phyloP scores from a whole-genome alignment of 2,888 invertebrate genomes.

The Helobdella robusta region DNA sequence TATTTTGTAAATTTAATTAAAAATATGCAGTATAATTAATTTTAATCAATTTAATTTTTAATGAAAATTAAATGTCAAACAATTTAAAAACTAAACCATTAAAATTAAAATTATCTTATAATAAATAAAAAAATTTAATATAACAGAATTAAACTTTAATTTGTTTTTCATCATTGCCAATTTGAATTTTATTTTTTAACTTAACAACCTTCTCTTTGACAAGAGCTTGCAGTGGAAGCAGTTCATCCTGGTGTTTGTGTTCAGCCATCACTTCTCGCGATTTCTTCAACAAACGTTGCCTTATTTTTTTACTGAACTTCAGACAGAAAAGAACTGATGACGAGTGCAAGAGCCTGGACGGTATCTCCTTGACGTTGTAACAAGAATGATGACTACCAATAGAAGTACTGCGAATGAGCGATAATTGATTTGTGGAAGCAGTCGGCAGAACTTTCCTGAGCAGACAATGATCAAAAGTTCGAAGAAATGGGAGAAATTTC shows the following conservation, averaged over 20 bases:
- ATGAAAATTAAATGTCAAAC: not conserved
- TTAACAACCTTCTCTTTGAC: conserved; percentile 32
- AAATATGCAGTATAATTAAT: not conserved
- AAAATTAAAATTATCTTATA: not conserved
- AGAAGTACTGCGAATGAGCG: too few relatives aligned
- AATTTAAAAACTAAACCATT: not conserved
- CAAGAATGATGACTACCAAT: too few relatives aligned
- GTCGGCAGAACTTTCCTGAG: too few relatives aligned
- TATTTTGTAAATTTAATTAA: conserved; percentile 48
- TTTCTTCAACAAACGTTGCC: not conserved
- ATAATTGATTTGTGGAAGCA: too few relatives aligned
- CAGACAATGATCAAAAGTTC: too few relatives aligned
- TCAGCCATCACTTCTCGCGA: conserved; percentile 7
- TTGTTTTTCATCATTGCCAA: too few relatives aligned
- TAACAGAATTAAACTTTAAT: too few relatives aligned
- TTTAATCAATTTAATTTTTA: not conserved
- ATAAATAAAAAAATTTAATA: too few relatives aligned
- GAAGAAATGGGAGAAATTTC: too few relatives aligned
- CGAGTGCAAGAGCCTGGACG: too few relatives aligned
- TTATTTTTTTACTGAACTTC: conserved; percentile 13
- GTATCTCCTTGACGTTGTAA: too few relatives aligned
- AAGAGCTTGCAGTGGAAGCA: conserved; percentile 31
- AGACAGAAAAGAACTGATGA: too few relatives aligned
- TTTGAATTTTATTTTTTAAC: not conserved
- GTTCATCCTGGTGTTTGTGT: conserved; percentile 23